A percentile compares a stretch with the other conserved stretches of the same genome.
Conservation (phyloP, 2,797 vertebrate genomes). For the Valencia hispanica region DNA sequence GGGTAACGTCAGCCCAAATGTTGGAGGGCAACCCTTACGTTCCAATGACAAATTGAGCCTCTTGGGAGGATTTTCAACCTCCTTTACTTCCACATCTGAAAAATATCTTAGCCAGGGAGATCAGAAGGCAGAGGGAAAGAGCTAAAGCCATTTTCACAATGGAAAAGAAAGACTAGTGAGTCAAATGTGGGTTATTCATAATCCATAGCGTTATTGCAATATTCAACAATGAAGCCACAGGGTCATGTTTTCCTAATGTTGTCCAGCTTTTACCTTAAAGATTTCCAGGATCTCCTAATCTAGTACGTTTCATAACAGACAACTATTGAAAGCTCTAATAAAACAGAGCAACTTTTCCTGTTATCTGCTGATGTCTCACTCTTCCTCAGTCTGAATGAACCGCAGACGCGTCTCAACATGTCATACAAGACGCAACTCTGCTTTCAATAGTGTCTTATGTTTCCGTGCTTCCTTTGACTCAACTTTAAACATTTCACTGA, state of each 20-base stretch:
- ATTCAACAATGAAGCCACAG: no score
- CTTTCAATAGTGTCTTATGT: not conserved
- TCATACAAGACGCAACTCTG: not conserved
- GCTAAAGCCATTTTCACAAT: not conserved
- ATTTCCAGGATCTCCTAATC: no score
- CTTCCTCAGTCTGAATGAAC: not conserved
- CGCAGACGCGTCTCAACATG: not conserved
- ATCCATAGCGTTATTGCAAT: not conserved
- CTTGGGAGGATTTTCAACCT: no score
- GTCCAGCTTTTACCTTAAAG: not conserved
- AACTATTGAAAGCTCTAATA: no score
- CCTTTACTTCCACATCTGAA: not conserved
- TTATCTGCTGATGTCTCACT: no score
- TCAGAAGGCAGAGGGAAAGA: not conserved
- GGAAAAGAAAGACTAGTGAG: not conserved
- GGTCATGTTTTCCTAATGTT: not conserved
- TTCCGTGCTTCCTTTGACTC: not conserved
- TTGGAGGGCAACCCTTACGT: no score
- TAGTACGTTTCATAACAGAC: not conserved
- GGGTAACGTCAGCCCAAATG: no score
- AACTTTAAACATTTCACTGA: not conserved
- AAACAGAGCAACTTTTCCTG: no score
- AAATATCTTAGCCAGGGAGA: not conserved
- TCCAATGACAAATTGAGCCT: no score
- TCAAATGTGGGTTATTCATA: not conserved